phyloP scores from a whole-genome alignment of 1,140 invertebrate species.

The Aethina tumida region DNA sequence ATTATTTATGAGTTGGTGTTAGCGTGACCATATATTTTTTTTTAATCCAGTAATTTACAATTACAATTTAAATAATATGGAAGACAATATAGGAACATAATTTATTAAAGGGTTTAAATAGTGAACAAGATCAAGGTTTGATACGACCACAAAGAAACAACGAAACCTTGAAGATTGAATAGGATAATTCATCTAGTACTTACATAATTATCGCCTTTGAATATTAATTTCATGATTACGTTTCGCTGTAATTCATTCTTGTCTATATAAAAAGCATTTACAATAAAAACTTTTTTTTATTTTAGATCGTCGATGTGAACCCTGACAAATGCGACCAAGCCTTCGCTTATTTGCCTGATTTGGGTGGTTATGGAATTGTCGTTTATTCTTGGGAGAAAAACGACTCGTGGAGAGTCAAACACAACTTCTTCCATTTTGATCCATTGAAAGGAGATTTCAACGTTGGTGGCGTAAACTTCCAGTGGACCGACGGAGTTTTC shows the following conservation, averaged over 20 bases:
- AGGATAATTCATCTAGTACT: background rate
- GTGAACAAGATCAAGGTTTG: too few relatives aligned
- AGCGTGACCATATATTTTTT: background rate
- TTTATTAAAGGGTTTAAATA: too few relatives aligned
- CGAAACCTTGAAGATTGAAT: too few relatives aligned
- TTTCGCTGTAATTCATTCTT: background rate
- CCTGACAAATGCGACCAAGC: conserved; percentile 59
- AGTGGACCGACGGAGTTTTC: conserved; percentile 69
- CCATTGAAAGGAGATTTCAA: conserved; percentile 61
- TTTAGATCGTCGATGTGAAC: conserved; percentile 50
- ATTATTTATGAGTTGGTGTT: background rate
- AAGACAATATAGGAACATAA: background rate
- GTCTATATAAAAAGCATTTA: conserved; percentile 3
- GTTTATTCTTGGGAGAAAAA: conserved; percentile 64
- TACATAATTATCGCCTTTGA: background rate
- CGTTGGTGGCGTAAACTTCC: conserved; percentile 61
- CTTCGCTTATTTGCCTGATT: conserved; percentile 63
- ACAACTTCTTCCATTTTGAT: conserved; percentile 75
- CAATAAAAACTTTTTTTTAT: conserved; percentile 8
- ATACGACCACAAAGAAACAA: too few relatives aligned
- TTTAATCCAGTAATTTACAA: background rate
- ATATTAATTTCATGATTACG: background rate
- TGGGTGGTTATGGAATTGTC: conserved; percentile 60
- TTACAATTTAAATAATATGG: background rate
- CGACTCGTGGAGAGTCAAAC: conserved; percentile 63